Evolutionary conservation across 2,797 vertebrate species (phyloP).

Genomic region (Momotus momota): DNA sequence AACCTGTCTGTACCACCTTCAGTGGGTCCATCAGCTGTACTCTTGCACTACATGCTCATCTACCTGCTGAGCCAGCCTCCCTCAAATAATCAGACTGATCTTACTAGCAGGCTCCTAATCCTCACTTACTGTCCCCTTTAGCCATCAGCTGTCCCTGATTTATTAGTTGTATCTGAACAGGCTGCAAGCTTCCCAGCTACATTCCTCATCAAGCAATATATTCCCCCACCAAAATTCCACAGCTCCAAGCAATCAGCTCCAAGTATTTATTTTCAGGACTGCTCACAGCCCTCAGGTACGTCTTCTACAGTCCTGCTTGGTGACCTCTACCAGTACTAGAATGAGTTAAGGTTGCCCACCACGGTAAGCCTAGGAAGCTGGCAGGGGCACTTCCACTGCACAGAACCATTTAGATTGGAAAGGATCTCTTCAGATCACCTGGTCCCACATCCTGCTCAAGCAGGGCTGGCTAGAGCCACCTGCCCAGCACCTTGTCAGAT

Average conservation of each 20-base stretch:
- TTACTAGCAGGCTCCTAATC: not conserved
- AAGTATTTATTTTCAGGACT: not conserved
- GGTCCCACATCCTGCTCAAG: not conserved
- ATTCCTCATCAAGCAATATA: not conserved
- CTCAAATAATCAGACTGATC: not conserved
- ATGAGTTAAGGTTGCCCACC: not conserved
- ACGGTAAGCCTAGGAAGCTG: rapidly evolving
- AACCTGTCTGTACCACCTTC: rapidly evolving
- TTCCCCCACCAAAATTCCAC: not conserved
- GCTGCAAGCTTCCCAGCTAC: not conserved
- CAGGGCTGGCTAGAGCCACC: not conserved
- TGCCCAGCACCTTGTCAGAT: not conserved
- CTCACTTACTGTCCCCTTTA: not conserved
- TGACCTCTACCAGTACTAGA: not conserved
- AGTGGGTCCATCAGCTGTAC: rapidly evolving
- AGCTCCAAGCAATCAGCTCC: not conserved
- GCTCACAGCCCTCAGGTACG: not conserved
- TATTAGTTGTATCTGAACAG: not conserved
- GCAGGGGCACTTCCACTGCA: not conserved
- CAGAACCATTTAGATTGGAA: not conserved
- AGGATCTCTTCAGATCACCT: not conserved
- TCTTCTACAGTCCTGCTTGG: not conserved
- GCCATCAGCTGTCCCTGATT: not conserved
- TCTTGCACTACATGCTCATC: not conserved
- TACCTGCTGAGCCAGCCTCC: not conserved